These are phyloP conservation scores for Monochamus alternatus DNA, from an alignment of 2,888 invertebrate species.

Conservation along the genomic window DNA sequence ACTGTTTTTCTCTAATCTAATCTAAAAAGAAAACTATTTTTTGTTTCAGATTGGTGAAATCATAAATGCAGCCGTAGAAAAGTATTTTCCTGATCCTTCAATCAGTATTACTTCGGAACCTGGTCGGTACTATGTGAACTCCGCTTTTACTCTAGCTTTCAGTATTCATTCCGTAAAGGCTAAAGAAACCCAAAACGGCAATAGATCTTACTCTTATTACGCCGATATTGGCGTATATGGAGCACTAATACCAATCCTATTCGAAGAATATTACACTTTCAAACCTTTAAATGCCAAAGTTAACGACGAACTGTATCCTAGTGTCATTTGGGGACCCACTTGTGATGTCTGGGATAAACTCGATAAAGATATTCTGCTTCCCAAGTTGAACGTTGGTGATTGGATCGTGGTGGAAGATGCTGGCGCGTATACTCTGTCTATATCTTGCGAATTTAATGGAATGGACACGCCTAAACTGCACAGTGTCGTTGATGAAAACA, in stretches of 20 bases:
- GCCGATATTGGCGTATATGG: constrained; percentile 98
- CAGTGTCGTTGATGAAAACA: constrained; percentile 74
- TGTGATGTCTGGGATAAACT: constrained; percentile 93
- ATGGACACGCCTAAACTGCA: constrained; percentile 86
- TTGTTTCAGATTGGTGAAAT: constrained; percentile 39
- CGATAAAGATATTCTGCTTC: constrained; percentile 73
- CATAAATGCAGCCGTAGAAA: constrained; percentile 39
- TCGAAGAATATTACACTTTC: constrained; percentile 89
- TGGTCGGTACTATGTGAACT: constrained; percentile 45
- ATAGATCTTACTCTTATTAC: constrained; percentile 84
- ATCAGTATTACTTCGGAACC: constrained; percentile 45
- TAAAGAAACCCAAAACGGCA: background rate
- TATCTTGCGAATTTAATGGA: constrained; percentile 94
- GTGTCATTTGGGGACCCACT: constrained; percentile 94
- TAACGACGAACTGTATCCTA: constrained; percentile 71
- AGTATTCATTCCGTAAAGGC: constrained; percentile 41
- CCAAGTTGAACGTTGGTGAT: constrained; percentile 84
- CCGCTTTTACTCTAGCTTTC: constrained; percentile 43
- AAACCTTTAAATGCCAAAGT: constrained; percentile 73
- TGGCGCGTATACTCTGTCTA: constrained; percentile 96
- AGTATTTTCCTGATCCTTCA: constrained; percentile 38
- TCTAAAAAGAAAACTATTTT: too few relatives aligned
- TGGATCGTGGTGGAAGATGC: constrained; percentile 93
- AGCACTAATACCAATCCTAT: constrained; percentile 95
- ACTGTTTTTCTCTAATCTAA: too few relatives aligned